These are phyloP conservation scores for Acleris holmiana DNA, from an alignment of 2,888 invertebrate genomes.

Conservation along the genomic window DNA sequence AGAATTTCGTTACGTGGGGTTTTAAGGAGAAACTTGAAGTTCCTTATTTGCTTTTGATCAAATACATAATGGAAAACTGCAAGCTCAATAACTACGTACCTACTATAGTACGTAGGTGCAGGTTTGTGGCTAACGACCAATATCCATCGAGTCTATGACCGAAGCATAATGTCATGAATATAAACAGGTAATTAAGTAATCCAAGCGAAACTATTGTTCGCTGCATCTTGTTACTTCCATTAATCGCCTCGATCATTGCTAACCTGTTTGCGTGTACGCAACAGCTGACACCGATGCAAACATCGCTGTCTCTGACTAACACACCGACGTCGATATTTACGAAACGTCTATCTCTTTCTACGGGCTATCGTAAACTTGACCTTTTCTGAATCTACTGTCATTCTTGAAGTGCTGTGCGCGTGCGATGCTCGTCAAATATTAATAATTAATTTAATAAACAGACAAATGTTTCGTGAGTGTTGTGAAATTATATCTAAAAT, in stretches of 20 bases:
- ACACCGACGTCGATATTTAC: constrained; percentile 2
- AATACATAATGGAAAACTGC: too few species aligned
- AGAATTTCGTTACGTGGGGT: too few species aligned
- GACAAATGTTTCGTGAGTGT: constrained; percentile 48
- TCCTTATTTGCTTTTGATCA: too few species aligned
- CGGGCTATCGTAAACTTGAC: constrained; percentile 73
- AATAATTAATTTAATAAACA: constrained; percentile 40
- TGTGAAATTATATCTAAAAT: constrained; percentile 47
- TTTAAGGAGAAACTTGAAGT: too few species aligned
- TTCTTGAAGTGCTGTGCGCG: constrained; percentile 54
- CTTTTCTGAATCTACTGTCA: constrained; percentile 65
- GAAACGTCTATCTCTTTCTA: constrained; percentile 47
- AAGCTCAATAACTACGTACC: too few species aligned
- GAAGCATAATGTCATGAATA: background rate
- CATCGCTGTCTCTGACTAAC: constrained; percentile 8
- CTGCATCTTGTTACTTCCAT: constrained; percentile 25
- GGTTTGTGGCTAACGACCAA: too few species aligned
- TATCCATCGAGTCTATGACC: background rate
- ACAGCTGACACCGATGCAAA: constrained; percentile 8
- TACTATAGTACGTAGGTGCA: too few species aligned
- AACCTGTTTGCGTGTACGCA: constrained; percentile 34
- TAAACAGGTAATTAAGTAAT: background rate
- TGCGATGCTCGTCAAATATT: constrained; percentile 53
- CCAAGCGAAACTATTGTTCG: constrained; percentile 11
- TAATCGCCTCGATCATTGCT: constrained; percentile 30